Conservation (phyloP, 2,113 vertebrate species). For the Hydrochoerus hydrochaeris region DNA sequence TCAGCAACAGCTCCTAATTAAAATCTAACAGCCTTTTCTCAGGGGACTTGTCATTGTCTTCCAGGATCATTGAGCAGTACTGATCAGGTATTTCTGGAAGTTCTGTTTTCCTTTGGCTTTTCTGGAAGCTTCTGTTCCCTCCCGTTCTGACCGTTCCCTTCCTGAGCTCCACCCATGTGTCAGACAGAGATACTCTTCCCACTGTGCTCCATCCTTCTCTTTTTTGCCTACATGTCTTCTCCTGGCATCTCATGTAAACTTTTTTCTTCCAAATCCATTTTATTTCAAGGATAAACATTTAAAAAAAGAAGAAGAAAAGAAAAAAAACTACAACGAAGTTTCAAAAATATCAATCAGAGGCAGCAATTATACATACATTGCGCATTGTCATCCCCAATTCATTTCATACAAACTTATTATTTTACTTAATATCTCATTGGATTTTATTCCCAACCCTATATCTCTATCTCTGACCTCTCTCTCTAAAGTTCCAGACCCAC, state of each 20-base stretch:
- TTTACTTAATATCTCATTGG: conserved; percentile 9
- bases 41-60: background rate
- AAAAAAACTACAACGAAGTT: no score
- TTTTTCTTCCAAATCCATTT: no score
- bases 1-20: background rate
- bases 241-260: background rate
- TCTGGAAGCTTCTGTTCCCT: background rate
- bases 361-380: no score
- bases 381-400: no score
- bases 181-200: background rate
- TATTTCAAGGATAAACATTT: no score
- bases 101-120: background rate
- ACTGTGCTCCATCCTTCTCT: background rate
- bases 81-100: background rate
- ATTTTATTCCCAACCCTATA: background rate
- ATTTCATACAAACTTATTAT: background rate
- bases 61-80: background rate
- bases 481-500: background rate
- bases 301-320: no score
- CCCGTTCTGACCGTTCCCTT: background rate
- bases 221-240: background rate
- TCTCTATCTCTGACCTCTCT: background rate
- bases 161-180: background rate
- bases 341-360: no score
- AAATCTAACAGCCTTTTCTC: conserved; percentile 41